phyloP scores from a whole-genome alignment of 2,888 invertebrate species.

The Sesia apiformis region DNA sequence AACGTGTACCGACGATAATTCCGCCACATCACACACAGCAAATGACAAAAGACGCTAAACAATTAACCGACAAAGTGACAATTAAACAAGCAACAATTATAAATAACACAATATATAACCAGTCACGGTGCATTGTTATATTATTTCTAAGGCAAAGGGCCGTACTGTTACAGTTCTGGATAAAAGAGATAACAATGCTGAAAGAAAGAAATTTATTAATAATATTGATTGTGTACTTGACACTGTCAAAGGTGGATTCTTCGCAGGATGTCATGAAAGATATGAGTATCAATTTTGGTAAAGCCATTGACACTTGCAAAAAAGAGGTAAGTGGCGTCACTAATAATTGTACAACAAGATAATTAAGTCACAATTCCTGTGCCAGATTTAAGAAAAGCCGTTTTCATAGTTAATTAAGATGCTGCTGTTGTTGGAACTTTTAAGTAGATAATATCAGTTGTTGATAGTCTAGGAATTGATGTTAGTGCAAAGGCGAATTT shows the following conservation, averaged over 20 bases:
- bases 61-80: not conserved
- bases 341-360: not conserved
- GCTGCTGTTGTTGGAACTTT: too few species aligned
- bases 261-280: constrained; percentile 31
- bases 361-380: too few species aligned
- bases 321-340: constrained; percentile 24
- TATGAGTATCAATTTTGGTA: constrained; percentile 22
- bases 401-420: too few species aligned
- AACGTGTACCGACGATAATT: not conserved
- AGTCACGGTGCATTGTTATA: too few species aligned
- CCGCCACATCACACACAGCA: not conserved
- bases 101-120: too few species aligned
- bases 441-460: too few species aligned
- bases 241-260: constrained; percentile 13
- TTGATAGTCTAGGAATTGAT: too few species aligned
- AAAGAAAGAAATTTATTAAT: constrained; percentile 5
- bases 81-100: not conserved
- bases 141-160: not conserved
- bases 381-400: too few species aligned
- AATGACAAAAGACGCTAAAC: not conserved
- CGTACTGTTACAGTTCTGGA: not conserved
- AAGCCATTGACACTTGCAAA: constrained; percentile 30
- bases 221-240: constrained; percentile 14
- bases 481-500: too few species aligned
- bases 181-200: not conserved